Evolutionary conservation across 1,140 invertebrate species (phyloP).

Genomic region (Bombus vancouverensis): DNA sequence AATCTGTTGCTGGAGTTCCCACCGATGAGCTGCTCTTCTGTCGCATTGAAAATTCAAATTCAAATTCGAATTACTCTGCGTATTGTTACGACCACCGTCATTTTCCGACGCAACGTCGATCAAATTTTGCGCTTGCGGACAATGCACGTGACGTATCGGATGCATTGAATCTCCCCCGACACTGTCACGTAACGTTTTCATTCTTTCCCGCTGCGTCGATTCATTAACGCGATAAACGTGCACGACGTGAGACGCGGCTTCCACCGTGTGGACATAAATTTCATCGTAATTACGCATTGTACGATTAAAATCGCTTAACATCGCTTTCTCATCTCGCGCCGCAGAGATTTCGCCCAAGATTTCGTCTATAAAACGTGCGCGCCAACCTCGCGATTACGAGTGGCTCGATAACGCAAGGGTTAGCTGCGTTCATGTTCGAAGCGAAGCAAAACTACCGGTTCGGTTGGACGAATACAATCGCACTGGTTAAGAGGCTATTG

Average conservation of each 20-base stretch:
- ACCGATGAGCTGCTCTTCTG: too few species aligned
- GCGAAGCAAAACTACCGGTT: too few species aligned
- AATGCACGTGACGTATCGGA: not conserved
- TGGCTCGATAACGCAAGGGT: not conserved
- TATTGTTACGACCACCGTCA: too few species aligned
- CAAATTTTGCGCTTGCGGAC: not conserved
- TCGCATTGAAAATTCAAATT: not conserved
- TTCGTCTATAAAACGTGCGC: constrained; percentile 9
- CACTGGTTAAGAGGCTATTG: too few species aligned
- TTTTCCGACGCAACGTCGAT: too few species aligned
- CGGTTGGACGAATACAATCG: too few species aligned
- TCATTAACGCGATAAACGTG: not conserved
- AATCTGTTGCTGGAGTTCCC: too few species aligned
- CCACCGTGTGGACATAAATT: not conserved
- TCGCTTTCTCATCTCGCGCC: not conserved
- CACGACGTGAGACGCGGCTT: not conserved
- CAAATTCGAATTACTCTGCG: not conserved
- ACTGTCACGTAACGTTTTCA: not conserved
- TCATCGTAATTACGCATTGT: constrained; percentile 13
- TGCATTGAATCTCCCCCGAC: not conserved
- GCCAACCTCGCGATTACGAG: not conserved
- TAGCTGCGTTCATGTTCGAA: not conserved
- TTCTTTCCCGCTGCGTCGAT: not conserved
- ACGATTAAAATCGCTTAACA: constrained; percentile 22
- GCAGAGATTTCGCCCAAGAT: constrained; percentile 9